These are phyloP conservation scores for Eupsilia transversa DNA, from an alignment of 2,888 invertebrate species.

Conservation along the genomic window DNA sequence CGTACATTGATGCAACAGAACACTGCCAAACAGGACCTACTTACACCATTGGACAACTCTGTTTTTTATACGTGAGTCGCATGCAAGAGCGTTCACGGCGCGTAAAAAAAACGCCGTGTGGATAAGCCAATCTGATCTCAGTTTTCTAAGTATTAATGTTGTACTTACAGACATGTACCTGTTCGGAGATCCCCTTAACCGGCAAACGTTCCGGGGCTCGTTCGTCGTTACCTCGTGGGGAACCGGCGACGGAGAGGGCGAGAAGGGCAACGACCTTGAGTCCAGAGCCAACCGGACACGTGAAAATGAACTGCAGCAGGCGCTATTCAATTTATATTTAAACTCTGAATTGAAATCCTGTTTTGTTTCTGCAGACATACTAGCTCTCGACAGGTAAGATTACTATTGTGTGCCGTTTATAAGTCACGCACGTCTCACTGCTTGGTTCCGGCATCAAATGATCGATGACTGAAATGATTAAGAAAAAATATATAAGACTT, in stretches of 20 bases:
- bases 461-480: constrained; percentile 32
- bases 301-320: constrained; percentile 93
- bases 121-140: background rate
- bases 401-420: constrained; percentile 26
- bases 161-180: constrained; percentile 93
- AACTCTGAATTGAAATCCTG: constrained; percentile 94
- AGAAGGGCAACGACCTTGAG: constrained; percentile 91
- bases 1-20: constrained; percentile 8
- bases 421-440: constrained; percentile 40
- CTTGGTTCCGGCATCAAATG: constrained; percentile 49
- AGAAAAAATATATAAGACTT: background rate
- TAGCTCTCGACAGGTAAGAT: constrained; percentile 95
- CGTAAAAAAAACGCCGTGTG: background rate
- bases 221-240: constrained; percentile 94
- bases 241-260: constrained; percentile 90
- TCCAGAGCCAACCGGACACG: constrained; percentile 93
- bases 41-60: background rate
- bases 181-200: constrained; percentile 93
- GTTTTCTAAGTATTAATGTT: constrained; percentile 19
- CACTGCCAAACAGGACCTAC: background rate
- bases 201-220: constrained; percentile 95
- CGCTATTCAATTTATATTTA: constrained; percentile 93
- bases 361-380: constrained; percentile 94
- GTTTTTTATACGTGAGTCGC: too few relatives aligned
- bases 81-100: background rate